Conservation (phyloP, 2,797 vertebrate genomes). For the Enteromius mattozi region DNA sequence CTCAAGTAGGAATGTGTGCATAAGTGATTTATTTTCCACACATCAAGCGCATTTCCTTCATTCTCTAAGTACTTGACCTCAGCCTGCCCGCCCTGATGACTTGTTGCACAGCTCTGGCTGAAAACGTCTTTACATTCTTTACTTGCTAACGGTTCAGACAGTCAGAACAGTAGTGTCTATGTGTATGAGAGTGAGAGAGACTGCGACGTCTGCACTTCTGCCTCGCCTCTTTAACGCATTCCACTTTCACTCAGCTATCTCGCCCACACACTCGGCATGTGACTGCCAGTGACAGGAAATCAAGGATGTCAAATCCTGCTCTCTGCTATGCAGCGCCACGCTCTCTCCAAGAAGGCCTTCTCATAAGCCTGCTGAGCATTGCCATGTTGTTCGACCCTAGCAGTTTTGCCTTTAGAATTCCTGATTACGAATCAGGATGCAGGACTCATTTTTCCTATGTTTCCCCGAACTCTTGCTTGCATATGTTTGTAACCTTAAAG, state of each 20-base stretch:
- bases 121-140: constrained; percentile 53
- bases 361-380: not conserved
- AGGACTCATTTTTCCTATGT: not conserved
- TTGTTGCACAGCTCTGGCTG: constrained; percentile 44
- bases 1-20: not conserved
- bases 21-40: constrained; percentile 9
- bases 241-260: constrained; percentile 73
- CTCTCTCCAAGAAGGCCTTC: constrained; percentile 30
- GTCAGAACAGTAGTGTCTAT: constrained; percentile 54
- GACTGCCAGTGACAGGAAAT: constrained; percentile 80
- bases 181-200: constrained; percentile 39
- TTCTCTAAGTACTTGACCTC: constrained; percentile 31
- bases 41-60: constrained; percentile 38
- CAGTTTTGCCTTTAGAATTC: not conserved
- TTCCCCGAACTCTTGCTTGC: not conserved
- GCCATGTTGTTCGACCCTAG: not conserved
- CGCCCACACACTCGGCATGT: constrained; percentile 78
- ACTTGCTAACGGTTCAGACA: constrained; percentile 37
- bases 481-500: constrained; percentile 19
- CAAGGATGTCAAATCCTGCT: constrained; percentile 74
- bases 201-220: constrained; percentile 62
- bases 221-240: constrained; percentile 79
- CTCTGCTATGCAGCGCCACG: constrained; percentile 58
- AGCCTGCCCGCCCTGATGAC: constrained; percentile 33
- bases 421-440: not conserved